Base-by-base conservation (phyloP, 2,888 invertebrate genomes). In the Liopterus haemorrhoidalis region DNA sequence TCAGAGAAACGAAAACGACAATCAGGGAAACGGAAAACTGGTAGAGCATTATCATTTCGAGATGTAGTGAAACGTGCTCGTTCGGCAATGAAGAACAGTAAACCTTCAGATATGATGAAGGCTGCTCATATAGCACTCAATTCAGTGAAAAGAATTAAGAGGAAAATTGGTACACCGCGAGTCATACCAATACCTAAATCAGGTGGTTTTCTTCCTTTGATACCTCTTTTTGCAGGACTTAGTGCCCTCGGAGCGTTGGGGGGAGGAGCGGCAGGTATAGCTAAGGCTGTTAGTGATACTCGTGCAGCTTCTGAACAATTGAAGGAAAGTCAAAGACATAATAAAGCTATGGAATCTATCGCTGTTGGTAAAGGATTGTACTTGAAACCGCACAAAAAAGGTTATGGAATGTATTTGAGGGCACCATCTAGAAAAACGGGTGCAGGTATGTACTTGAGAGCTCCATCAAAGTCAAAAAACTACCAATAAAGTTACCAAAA, bases 201-300 rank as follows among this genome's bases (percentile, higher is more conserved):
- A n/a, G n/a, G n/a, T n/a, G n/a, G n/a, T n/a, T n/a, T n/a, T n/a
- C n/a, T n/a, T n/a, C n/a, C n/a, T n/a, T n/a, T n/a, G 19, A 50
- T 61, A 14, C 58, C 59, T 2, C 54, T 62, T 20, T 57, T 59
- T 49, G 57, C 61, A 2, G 58, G 57, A 22, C 41, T 61, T 25
- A 51, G 55, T 4, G 59, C 60, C 5, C 16, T 54, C 5, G 63
- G 61, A 2, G 46, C 54, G 27, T 49, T 62, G 45, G 55, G 57
- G 9, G 61, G 63, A 19, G 60, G 61, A 14, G 57, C 58, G 21
- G 55, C 61, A 9, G n/a, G n/a, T n/a, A n/a, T n/a, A n/a, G n/a
- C n/a, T n/a, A n/a, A n/a, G n/a, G n/a, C n/a, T n/a, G n/a, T n/a
- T n/a, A n/a, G n/a, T n/a, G n/a, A n/a, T n/a, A n/a, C n/a, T n/a